phyloP scores from a whole-genome alignment of 92 coral and sea anemone species.

The Parazoanthus atlanticus region DNA sequence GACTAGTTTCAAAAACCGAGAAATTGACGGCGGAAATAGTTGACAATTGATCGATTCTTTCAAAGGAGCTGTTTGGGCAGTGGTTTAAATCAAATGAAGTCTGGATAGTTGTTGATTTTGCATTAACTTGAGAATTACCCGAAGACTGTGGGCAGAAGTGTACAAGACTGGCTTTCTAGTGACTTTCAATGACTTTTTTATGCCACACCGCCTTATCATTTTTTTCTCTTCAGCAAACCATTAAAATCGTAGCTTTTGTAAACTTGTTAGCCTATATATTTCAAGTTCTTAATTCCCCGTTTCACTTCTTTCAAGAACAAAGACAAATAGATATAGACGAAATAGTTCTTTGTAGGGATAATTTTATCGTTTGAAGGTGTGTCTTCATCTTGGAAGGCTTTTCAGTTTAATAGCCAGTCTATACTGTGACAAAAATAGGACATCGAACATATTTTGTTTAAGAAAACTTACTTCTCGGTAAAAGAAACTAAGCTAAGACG shows the following conservation, averaged over 20 bases:
- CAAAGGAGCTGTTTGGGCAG: neutral
- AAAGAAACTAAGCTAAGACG: neutral
- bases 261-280: neutral
- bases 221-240: neutral
- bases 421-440: neutral
- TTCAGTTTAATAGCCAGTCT: constrained; percentile 10
- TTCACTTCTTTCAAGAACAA: constrained; percentile 27
- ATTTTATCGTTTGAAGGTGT: constrained; percentile 10
- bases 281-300: neutral
- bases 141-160: neutral
- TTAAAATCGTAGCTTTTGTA: neutral
- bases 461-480: neutral
- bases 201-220: neutral
- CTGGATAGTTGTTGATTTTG: neutral
- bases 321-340: constrained; percentile 5
- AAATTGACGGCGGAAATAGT: constrained; percentile 1
- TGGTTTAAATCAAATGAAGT: neutral
- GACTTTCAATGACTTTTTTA: constrained; percentile 37
- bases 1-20: neutral
- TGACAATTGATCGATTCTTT: neutral
- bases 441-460: neutral
- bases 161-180: neutral
- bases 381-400: neutral
- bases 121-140: neutral
- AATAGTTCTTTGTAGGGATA: neutral